Conservation (phyloP, 2,888 invertebrate genomes). For the Nephrocerus scutellatus region DNA sequence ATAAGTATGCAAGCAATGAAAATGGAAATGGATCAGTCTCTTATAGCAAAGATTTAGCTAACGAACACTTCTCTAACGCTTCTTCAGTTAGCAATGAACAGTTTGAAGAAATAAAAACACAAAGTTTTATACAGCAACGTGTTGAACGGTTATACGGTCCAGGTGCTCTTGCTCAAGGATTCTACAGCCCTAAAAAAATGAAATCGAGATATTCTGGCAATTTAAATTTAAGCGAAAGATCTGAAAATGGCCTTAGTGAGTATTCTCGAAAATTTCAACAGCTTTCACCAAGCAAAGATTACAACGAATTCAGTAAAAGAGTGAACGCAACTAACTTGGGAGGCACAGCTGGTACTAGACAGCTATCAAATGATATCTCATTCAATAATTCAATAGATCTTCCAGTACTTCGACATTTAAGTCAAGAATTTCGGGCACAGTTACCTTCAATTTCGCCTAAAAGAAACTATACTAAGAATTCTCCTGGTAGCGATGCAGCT, state of each 20-base stretch:
- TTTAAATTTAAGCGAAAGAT: conserved; percentile 19
- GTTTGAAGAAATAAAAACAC: no score
- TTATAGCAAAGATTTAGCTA: conserved; percentile 10
- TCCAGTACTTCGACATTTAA: conserved; percentile 73
- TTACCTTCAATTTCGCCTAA: conserved; percentile 59
- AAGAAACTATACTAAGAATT: conserved; percentile 22
- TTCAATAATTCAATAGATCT: conserved; percentile 44
- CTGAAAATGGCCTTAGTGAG: conserved; percentile 35
- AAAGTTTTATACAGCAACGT: conserved; percentile 79
- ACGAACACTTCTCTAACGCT: conserved; percentile 5
- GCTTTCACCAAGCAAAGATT: conserved; percentile 39
- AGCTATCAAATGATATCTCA: conserved; percentile 13
- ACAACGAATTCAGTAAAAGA: conserved; percentile 36
- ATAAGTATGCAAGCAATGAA: conserved; percentile 19
- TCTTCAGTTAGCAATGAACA: no score
- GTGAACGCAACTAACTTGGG: conserved; percentile 26
- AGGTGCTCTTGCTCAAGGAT: conserved; percentile 77
- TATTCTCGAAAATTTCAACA: conserved; percentile 45
- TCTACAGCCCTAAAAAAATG: conserved; percentile 57
- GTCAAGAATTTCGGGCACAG: conserved; percentile 81
- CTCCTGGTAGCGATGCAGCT: conserved; percentile 1
- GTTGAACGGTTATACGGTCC: conserved; percentile 85
- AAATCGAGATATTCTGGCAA: conserved; percentile 14
- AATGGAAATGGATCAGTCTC: conserved; percentile 29
- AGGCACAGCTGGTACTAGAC: no score